Evolutionary conservation across 2,888 invertebrate genomes (phyloP).

Genomic region (Nemurella pictetii): DNA sequence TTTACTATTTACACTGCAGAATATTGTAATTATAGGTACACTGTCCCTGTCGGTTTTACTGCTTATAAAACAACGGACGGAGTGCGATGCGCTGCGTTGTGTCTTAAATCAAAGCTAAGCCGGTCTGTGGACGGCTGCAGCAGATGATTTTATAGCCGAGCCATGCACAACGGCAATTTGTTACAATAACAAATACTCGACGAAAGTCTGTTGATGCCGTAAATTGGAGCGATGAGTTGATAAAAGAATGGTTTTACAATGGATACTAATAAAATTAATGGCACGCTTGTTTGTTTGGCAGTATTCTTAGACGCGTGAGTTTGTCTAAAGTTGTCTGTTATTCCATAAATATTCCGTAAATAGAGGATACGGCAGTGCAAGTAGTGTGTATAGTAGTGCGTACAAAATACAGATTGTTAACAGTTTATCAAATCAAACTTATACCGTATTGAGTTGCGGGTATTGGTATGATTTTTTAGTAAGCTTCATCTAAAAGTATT

Average conservation of each 20-base stretch:
- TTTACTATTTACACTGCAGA: not conserved
- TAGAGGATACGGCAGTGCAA: too few species aligned
- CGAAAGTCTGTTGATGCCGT: not conserved
- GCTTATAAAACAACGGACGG: not conserved
- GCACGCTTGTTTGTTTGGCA: not conserved
- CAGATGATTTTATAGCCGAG: not conserved
- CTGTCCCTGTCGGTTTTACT: not conserved
- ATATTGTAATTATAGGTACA: not conserved
- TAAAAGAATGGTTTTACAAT: conserved; percentile 4
- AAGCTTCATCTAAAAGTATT: too few species aligned
- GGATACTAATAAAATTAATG: conserved; percentile 6
- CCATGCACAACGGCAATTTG: conserved; percentile 2
- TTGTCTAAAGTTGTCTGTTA: not conserved
- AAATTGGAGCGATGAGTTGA: conserved; percentile 27
- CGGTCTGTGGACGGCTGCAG: not conserved
- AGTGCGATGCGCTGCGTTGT: too few species aligned
- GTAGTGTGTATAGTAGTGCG: too few species aligned
- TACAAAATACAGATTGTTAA: too few species aligned
- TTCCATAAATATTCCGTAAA: not conserved
- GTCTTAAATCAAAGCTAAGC: not conserved
- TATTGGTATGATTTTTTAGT: too few species aligned
- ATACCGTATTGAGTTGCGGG: too few species aligned
- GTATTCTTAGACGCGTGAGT: not conserved
- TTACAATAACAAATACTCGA: conserved; percentile 24
- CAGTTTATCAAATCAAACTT: too few species aligned